Conservation (phyloP, 2,113 vertebrate species). For the Anolis sagrei region DNA sequence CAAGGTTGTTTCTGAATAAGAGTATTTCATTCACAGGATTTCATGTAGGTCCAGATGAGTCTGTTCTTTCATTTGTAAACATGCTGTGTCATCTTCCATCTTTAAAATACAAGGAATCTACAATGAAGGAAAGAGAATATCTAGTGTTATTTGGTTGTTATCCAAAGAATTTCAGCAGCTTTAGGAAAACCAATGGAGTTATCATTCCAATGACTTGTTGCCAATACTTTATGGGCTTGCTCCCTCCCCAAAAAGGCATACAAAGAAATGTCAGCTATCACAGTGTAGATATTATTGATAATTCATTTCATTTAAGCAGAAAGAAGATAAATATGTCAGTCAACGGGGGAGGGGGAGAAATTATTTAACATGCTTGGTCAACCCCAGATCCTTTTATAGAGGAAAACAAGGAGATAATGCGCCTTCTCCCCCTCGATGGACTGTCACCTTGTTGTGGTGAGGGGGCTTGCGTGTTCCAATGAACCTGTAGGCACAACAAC, state of each 20-base stretch:
- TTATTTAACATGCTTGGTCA: slow-evolving; percentile 29
- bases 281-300: slow-evolving; percentile 52
- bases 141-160: background rate
- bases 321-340: slow-evolving; percentile 56
- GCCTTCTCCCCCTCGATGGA: no score
- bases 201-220: background rate
- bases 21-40: no score
- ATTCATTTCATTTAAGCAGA: slow-evolving; percentile 58
- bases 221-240: no score
- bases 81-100: background rate
- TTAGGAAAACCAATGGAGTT: background rate
- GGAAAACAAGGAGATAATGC: slow-evolving; percentile 25
- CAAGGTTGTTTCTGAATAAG: no score
- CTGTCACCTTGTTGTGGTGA: no score
- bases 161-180: background rate
- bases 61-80: background rate
- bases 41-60: no score
- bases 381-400: slow-evolving; percentile 48
- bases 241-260: background rate
- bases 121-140: no score
- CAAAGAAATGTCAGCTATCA: slow-evolving; percentile 41
- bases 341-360: slow-evolving; percentile 46
- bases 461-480: no score
- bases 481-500: no score
- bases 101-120: background rate